These are phyloP conservation scores for Liasis olivaceus DNA, from an alignment of 2,797 vertebrate species.

Conservation along the genomic window DNA sequence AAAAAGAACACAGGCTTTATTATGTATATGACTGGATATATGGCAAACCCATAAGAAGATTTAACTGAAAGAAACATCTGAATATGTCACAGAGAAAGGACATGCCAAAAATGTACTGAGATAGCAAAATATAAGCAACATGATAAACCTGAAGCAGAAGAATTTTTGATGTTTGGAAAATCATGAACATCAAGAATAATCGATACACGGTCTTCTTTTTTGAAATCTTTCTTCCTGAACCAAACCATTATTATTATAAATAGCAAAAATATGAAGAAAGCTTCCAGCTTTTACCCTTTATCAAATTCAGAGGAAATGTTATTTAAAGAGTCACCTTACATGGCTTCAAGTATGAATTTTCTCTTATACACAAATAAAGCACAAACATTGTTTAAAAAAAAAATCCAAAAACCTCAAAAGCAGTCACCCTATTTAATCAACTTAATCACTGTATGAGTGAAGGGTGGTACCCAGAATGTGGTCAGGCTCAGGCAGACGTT, in stretches of 20 bases:
- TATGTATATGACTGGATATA: no score
- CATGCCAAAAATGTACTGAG: background rate
- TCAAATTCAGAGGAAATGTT: conserved; percentile 75
- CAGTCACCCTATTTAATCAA: conserved; percentile 69
- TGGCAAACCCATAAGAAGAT: background rate
- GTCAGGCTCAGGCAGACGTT: conserved; percentile 62
- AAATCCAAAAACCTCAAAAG: conserved; percentile 11
- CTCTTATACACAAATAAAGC: conserved; percentile 74
- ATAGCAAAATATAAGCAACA: conserved; percentile 48
- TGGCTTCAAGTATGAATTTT: conserved; percentile 65
- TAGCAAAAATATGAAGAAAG: conserved; percentile 67
- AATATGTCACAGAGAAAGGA: background rate
- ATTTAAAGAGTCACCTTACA: conserved; percentile 62
- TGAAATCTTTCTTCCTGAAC: conserved; percentile 13
- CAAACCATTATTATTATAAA: conserved; percentile 72
- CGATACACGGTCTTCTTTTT: conserved; percentile 41
- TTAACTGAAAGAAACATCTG: background rate
- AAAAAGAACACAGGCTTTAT: background rate
- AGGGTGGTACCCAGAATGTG: conserved; percentile 76
- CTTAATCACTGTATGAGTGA: conserved; percentile 75
- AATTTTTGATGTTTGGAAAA: background rate
- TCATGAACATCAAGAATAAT: background rate
- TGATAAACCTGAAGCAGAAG: conserved; percentile 12
- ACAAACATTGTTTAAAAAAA: conserved; percentile 78
- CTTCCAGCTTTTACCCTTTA: conserved; percentile 72